phyloP scores from a whole-genome alignment of 2,113 vertebrate genomes.

The Ammospiza caudacuta region DNA sequence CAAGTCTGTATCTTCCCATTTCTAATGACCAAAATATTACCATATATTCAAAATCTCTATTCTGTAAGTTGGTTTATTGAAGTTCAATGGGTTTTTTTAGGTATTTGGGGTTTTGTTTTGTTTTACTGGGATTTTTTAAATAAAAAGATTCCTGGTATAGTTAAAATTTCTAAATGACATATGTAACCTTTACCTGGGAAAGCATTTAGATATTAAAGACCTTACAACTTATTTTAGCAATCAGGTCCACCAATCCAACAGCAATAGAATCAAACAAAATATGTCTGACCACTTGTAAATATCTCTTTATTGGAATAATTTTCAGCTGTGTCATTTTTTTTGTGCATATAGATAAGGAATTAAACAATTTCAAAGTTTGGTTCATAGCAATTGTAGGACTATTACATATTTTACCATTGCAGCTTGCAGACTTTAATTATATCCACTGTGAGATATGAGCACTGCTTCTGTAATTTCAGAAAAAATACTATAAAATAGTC shows the following conservation, averaged over 20 bases:
- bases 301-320: neutral
- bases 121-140: neutral
- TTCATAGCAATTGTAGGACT: neutral
- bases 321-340: neutral
- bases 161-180: neutral
- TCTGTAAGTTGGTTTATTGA: neutral
- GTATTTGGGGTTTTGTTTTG: neutral
- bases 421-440: neutral
- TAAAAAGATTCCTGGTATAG: neutral
- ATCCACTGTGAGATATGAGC: neutral
- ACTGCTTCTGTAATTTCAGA: neutral
- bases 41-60: neutral
- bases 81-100: fast-evolving
- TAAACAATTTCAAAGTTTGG: neutral
- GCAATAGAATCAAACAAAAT: neutral
- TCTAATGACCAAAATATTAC: neutral
- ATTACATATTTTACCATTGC: neutral
- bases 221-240: neutral
- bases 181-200: neutral
- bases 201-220: neutral
- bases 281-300: neutral
- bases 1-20: neutral
- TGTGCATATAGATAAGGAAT: neutral
- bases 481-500: neutral
- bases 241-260: neutral